Evolutionary conservation across 2,113 vertebrate species (phyloP), one percentile per base, ranked within the genome.

Genomic region (Tetrao urogallus): DNA sequence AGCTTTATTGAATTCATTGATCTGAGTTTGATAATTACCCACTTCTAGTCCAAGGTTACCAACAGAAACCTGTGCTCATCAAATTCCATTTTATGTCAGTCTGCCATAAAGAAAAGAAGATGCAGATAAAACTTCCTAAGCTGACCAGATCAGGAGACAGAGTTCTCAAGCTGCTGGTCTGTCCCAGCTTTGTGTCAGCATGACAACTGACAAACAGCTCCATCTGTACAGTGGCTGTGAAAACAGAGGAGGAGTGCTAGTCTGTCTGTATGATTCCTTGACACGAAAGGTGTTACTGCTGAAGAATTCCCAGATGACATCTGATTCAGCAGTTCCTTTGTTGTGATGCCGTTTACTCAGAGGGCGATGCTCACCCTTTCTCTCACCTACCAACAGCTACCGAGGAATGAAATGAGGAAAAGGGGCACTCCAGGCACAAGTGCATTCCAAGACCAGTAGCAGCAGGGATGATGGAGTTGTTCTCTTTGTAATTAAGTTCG

Each of bases 371-470:
- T 2, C 5, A 15, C 11, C 43, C 20, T 47, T 71, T 61, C 28
- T 66, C 34, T 38, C 27, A 77, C 12, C n/a, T 71, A 43, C 38
- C 32, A 5, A 14, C 13, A 10, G 18, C 36, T 80, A 28, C 50
- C 28, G 32, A 40, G 34, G 76, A 57, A 40, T 34, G 45, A 75
- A 86, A 8, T 0, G 8, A 75, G 20, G 32, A 57, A 19, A 10
- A 24, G 47, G 30, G 14, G 4, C 56, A 15, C 27, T 70, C 65
- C 1, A 2, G n/a, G 47, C 0, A 0, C 21, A 54, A 88, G 36
- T 2, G 2, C 64, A 64, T 82, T 50, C 52, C 43, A 30, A 61
- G 36, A 47, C 57, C 73, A 34, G 47, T 2, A 58, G 38, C 61
- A 86, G 64, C n/a, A 42, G 70, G 45, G 71, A 2, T 36, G 71